Evolutionary conservation across 2,888 invertebrate species (phyloP), one percentile per base, ranked within the genome.

Genomic region (Pyrrhosoma nymphula): DNA sequence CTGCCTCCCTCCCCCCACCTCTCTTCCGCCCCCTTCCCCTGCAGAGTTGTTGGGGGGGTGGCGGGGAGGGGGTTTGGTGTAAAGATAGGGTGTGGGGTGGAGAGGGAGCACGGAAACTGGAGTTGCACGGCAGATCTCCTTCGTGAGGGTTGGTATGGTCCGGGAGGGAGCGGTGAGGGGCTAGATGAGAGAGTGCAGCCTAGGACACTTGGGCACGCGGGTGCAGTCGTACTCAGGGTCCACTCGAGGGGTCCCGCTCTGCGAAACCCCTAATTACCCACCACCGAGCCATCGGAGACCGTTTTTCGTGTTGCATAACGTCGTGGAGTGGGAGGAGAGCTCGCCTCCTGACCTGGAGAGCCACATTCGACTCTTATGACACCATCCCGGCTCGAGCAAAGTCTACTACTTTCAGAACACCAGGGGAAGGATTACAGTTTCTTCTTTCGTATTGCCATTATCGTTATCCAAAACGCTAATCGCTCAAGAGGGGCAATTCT

Each of bases 171-270:
- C 18, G 12, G 16, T 60, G 60, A 16, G 8, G 60, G 16, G 60
- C 6, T 47, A 47, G 47, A 47, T 47, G 8, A 26, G 69, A 69
- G 69, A 12, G n/a, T 23, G 69, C 60, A 20, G 60, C 60, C 60
- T 60, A 60, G 60, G 60, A 60, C 60, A 60, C 60, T 60, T 60
- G 60, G 60, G 60, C 60, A 60, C 75, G 14, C 30, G 30, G 75
- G 82, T 82, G 82, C 82, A 82, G 82, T 82, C 35, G 82, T 82
- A 30, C 82, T 82, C 82, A 60, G 82, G 82, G 35, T 16, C 82
- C 26, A 82, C 35, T 35, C 35, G 82, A 69, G 69, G n/a, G 82
- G 82, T 14, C 82, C 30, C 35, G 16, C 82, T 35, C 82, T 35
- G 60, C 82, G 18, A 23, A 82, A n/a, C 82, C 30, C 82, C 82